Conservation (phyloP, 2,797 vertebrate genomes). For the Cygnus olor region DNA sequence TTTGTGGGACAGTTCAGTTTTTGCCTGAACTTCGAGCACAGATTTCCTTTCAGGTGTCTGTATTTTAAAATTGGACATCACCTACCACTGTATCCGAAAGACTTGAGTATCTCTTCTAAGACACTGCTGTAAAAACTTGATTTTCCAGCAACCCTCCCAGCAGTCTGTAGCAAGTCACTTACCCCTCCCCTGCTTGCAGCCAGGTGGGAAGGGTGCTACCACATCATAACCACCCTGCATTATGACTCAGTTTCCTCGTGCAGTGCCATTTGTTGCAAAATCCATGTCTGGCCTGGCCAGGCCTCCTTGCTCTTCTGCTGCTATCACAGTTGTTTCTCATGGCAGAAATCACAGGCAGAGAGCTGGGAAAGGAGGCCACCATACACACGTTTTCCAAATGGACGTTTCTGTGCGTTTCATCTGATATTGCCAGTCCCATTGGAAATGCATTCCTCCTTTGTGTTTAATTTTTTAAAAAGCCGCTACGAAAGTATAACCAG, state of each 20-base stretch:
- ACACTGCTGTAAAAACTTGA: not conserved
- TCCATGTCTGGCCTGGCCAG: not conserved
- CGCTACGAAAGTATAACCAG: not conserved
- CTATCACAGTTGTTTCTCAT: not conserved
- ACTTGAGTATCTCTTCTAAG: not conserved
- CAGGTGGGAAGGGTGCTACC: not conserved
- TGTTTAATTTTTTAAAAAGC: not conserved
- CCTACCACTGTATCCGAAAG: not conserved
- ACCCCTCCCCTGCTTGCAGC: not conserved
- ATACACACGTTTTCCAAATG: not conserved
- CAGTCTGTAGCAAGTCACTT: not conserved
- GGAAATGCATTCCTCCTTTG: not conserved
- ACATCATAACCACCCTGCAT: accelerated
- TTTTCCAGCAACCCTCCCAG: not conserved
- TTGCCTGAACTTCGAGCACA: not conserved
- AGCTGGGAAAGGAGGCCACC: not conserved
- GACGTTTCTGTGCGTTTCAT: not conserved
- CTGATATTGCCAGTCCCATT: not conserved
- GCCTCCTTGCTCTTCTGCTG: not conserved
- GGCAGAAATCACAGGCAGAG: not conserved
- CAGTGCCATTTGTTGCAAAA: not conserved
- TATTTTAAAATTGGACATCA: not conserved
- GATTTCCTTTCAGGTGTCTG: not conserved
- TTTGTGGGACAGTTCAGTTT: not conserved
- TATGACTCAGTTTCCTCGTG: not conserved